Evolutionary conservation across 2,113 vertebrate species (phyloP).

Genomic region (Ciconia boyciana): DNA sequence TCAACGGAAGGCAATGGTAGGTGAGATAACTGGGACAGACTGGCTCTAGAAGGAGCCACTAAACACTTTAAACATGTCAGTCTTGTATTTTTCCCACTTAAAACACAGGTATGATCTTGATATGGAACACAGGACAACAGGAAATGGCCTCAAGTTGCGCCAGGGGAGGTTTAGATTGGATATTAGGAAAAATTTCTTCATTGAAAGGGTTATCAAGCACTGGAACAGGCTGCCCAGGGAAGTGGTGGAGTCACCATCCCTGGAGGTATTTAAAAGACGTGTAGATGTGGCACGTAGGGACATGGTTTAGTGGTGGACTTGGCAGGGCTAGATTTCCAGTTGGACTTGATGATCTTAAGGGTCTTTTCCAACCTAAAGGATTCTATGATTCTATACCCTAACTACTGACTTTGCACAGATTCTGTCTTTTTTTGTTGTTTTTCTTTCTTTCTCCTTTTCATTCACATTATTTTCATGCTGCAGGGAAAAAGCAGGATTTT

Average conservation of each 20-base stretch:
- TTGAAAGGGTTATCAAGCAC: neutral
- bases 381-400: neutral
- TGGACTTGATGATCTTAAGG: neutral
- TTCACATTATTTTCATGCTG: neutral
- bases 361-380: neutral
- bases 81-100: neutral
- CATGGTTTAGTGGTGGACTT: neutral
- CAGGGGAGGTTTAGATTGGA: neutral
- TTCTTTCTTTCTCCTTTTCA: neutral
- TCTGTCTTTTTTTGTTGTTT: neutral
- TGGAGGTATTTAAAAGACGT: neutral
- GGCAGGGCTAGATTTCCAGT: neutral
- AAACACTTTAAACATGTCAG: neutral
- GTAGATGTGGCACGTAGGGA: neutral
- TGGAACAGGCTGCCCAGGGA: neutral
- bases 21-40: neutral
- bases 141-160: neutral
- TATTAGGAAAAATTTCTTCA: neutral
- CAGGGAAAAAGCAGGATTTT: neutral
- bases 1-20: neutral
- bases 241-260: neutral
- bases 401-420: neutral
- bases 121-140: neutral
- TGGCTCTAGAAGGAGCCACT: neutral
- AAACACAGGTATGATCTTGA: neutral